A percentile compares a stretch with the other conserved stretches of the same genome.
phyloP scores from a whole-genome alignment of 1,140 invertebrate genomes.

The Pseudomyrmex gracilis region DNA sequence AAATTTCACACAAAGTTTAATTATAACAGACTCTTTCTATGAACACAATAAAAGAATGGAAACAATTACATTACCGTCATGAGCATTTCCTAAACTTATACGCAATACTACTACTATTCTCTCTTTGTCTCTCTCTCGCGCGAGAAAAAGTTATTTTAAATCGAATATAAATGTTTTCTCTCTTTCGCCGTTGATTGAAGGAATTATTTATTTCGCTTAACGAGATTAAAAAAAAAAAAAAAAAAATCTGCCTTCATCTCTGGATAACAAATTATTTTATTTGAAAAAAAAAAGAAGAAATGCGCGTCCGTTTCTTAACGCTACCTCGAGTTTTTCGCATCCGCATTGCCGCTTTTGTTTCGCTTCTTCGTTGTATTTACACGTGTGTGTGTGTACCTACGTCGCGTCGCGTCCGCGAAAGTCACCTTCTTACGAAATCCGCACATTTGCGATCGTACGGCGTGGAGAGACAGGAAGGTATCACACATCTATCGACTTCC shows the following conservation, averaged over 20 bases:
- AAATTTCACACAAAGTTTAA: conserved; percentile 50
- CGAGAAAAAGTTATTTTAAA: too few relatives aligned
- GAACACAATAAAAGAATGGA: background rate
- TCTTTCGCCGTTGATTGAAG: too few relatives aligned
- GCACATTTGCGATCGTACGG: conserved; percentile 12
- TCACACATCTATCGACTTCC: conserved; percentile 19
- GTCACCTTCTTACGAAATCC: conserved; percentile 42
- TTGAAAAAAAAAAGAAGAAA: background rate
- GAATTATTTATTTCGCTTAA: too few relatives aligned
- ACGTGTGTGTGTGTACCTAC: too few relatives aligned
- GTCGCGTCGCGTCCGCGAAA: conserved; percentile 23
- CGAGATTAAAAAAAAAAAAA: background rate
- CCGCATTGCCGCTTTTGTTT: conserved; percentile 38
- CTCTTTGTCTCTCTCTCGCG: too few relatives aligned
- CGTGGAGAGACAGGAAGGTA: conserved; percentile 34
- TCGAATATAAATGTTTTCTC: too few relatives aligned
- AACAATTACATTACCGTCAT: conserved; percentile 19
- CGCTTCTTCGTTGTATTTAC: background rate
- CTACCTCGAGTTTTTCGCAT: conserved; percentile 18
- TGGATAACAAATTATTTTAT: conserved; percentile 2
- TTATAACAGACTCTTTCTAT: conserved; percentile 26
- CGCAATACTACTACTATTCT: background rate
- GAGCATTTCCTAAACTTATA: background rate
- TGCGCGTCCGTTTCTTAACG: background rate
- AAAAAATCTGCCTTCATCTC: background rate